A percentile compares a stretch with the other conserved stretches of the same genome.
These are phyloP conservation scores for Rattus norvegicus DNA, from an alignment of 2,113 vertebrate genomes.

Conservation along the genomic window DNA sequence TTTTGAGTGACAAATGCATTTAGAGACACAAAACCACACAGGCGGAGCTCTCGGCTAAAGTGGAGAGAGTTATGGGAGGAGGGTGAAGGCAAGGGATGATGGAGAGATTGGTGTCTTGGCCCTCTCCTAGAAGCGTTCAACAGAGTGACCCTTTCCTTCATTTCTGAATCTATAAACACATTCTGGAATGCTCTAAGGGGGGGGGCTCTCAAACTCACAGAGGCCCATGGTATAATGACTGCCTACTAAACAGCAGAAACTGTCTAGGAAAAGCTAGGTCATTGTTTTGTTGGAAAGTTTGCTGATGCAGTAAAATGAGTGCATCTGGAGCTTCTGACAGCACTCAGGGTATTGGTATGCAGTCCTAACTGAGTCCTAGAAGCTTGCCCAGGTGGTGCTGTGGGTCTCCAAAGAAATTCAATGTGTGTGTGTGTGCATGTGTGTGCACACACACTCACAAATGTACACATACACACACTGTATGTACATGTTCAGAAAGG, in stretches of 20 bases:
- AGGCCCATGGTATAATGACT: background rate
- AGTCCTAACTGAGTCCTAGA: background rate
- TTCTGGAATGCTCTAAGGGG: background rate
- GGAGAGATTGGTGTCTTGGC: background rate
- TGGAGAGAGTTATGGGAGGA: background rate
- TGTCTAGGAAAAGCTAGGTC: background rate
- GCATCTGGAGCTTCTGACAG: rapidly evolving
- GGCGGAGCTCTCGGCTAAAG: background rate
- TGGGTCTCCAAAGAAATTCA: background rate
- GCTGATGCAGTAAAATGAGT: background rate
- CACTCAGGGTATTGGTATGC: background rate
- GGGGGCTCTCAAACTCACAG: background rate
- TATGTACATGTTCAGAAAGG: background rate
- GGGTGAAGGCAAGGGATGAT: background rate
- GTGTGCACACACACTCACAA: no score
- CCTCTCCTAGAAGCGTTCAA: background rate
- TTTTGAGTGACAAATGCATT: background rate
- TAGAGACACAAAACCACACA: background rate
- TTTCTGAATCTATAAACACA: background rate
- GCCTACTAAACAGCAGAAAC: background rate
- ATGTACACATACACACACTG: background rate
- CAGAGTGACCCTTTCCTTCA: background rate
- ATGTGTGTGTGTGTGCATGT: background rate
- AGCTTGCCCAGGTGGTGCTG: background rate
- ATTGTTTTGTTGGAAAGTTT: background rate